A percentile compares a stretch with the other conserved stretches of the same genome.
Evolutionary conservation across 2,888 invertebrate genomes (phyloP).

Genomic region (Tipula vernalis): DNA sequence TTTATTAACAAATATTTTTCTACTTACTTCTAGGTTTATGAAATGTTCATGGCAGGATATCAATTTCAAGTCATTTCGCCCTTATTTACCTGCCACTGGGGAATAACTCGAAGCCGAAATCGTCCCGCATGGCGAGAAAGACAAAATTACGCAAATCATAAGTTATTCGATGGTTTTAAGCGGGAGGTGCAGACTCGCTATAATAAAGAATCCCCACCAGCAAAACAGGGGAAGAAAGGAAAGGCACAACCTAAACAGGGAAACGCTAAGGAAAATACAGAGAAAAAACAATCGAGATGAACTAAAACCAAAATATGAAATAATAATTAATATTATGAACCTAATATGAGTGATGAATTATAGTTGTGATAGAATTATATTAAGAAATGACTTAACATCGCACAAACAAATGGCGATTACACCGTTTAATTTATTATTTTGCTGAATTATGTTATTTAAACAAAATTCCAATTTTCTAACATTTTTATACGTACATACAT

Average conservation of each 20-base stretch:
- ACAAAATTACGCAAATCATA: slow-evolving; percentile 71
- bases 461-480: too few species aligned
- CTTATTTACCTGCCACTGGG: slow-evolving; percentile 84
- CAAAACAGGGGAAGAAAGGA: slow-evolving; percentile 26
- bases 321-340: background rate
- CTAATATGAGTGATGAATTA: background rate
- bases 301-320: background rate
- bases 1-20: background rate
- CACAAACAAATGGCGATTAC: background rate
- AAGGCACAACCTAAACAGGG: slow-evolving; percentile 20
- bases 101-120: slow-evolving; percentile 63
- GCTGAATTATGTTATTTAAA: background rate
- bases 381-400: background rate
- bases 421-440: background rate
- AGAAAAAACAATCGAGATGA: background rate
- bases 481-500: background rate
- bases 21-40: slow-evolving; percentile 59
- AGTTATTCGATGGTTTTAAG: slow-evolving; percentile 72
- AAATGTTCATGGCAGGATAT: slow-evolving; percentile 82
- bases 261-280: background rate
- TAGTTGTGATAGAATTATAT: background rate
- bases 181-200: slow-evolving; percentile 69
- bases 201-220: slow-evolving; percentile 47
- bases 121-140: slow-evolving; percentile 77
- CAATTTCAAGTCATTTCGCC: slow-evolving; percentile 79